Evolutionary conservation across 2,113 vertebrate species (phyloP).

Genomic region (Prunella himalayana): DNA sequence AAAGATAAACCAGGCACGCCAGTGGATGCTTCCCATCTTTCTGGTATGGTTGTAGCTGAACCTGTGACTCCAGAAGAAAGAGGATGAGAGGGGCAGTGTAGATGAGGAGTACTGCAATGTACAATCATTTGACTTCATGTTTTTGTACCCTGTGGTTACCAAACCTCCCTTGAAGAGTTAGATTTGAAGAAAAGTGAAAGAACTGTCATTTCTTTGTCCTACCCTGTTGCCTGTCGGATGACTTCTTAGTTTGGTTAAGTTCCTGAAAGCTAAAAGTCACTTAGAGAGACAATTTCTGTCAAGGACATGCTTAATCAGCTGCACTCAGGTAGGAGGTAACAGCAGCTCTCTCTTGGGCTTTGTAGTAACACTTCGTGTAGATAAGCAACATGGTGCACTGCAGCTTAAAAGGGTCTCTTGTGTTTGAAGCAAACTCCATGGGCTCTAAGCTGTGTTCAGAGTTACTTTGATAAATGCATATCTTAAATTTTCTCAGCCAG

Average conservation of each 20-base stretch:
- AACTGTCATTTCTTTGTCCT: constrained; percentile 1
- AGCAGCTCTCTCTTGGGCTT: constrained; percentile 47
- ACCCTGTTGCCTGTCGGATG: background rate
- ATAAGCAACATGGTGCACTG: constrained; percentile 25
- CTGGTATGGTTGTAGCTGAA: background rate
- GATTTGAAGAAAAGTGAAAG: constrained; percentile 46
- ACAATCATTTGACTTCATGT: background rate
- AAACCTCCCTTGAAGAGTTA: background rate
- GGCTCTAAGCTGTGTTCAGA: constrained; percentile 32
- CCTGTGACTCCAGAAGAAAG: background rate
- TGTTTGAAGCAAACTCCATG: constrained; percentile 49
- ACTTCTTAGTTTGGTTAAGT: constrained; percentile 35
- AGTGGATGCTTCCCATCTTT: background rate
- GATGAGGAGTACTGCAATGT: background rate
- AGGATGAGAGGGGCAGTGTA: background rate
- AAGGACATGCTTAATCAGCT: constrained; percentile 49
- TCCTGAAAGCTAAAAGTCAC: constrained; percentile 42
- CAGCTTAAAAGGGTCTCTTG: constrained; percentile 38
- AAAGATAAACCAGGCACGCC: background rate
- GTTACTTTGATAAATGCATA: constrained; percentile 52
- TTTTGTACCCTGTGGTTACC: constrained; percentile 6
- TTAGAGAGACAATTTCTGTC: constrained; percentile 13
- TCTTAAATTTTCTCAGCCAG: constrained; percentile 43
- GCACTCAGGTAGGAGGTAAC: constrained; percentile 24
- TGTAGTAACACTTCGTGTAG: constrained; percentile 42